phyloP scores from a whole-genome alignment of 2,797 vertebrate species.

The Poeciliopsis gracilis region DNA sequence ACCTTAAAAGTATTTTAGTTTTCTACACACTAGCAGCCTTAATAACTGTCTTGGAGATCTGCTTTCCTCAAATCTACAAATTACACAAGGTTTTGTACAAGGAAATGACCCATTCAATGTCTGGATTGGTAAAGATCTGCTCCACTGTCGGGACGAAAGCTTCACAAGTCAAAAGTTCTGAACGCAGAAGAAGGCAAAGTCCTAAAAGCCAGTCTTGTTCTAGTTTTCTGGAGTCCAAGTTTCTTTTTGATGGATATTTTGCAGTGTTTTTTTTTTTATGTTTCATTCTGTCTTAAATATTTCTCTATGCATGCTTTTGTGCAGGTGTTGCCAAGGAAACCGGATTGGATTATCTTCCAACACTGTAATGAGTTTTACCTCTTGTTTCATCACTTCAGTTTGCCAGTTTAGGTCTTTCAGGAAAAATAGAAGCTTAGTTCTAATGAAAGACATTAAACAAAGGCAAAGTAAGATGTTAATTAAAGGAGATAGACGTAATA shows the following conservation, averaged over 20 bases:
- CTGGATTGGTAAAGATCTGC: not conserved
- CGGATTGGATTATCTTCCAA: constrained; percentile 54
- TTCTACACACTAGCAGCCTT: not conserved
- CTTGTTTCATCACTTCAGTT: constrained; percentile 48
- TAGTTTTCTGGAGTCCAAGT: not conserved
- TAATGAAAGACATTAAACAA: constrained; percentile 15
- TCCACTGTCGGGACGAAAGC: not conserved
- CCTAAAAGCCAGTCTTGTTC: not conserved
- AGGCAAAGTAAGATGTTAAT: constrained; percentile 18
- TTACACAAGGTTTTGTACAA: not conserved
- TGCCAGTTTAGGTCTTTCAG: constrained; percentile 35
- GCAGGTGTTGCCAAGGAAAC: constrained; percentile 68
- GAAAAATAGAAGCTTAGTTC: constrained; percentile 28
- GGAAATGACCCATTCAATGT: not conserved
- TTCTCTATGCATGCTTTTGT: constrained; percentile 10
- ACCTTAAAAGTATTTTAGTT: no score
- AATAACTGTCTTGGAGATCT: not conserved
- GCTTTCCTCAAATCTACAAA: not conserved
- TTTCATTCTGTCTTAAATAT: not conserved
- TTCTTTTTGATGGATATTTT: not conserved
- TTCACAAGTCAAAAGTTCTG: not conserved
- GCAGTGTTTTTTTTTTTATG: not conserved
- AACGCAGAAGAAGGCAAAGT: not conserved
- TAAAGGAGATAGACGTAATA: constrained; percentile 15
- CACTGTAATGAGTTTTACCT: constrained; percentile 39